Conservation (phyloP, 2,888 invertebrate species). For the Kuschelorhynchus macadamiae region DNA sequence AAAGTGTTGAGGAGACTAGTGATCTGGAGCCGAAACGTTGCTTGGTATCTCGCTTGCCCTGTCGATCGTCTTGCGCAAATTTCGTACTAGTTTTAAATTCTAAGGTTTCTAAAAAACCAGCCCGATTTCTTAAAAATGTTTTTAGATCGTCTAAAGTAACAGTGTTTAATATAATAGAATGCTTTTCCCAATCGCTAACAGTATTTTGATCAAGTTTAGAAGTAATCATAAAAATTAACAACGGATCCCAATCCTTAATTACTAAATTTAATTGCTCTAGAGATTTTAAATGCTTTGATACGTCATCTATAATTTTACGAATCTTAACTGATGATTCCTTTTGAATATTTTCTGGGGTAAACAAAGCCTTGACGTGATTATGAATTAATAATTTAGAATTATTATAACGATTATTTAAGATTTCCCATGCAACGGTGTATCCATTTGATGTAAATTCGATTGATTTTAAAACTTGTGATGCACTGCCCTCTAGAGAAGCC, state of each 20-base stretch:
- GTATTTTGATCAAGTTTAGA: conserved; percentile 3
- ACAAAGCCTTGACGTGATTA: not conserved
- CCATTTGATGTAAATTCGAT: conserved; percentile 24
- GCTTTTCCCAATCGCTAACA: conserved; percentile 18
- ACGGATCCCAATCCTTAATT: not conserved
- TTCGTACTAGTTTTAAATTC: conserved; percentile 5
- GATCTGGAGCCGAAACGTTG: not conserved
- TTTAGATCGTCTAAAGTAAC: not conserved
- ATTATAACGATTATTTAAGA: not conserved
- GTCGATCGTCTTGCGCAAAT: not conserved
- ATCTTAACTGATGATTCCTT: not conserved
- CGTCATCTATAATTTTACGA: conserved; percentile 13
- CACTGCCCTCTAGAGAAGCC: conserved; percentile 9
- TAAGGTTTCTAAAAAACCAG: conserved; percentile 16
- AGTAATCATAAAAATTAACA: not conserved
- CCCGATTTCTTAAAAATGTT: conserved; percentile 12
- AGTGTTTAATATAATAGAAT: not conserved
- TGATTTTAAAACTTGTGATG: conserved; percentile 14
- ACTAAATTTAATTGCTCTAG: conserved; percentile 21
- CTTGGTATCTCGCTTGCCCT: too few species aligned
- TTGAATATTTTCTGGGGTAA: not conserved
- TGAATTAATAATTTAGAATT: not conserved
- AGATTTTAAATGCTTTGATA: conserved; percentile 19
- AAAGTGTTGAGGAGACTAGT: not conserved
- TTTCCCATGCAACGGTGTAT: conserved; percentile 35